Evolutionary conservation across 2,113 vertebrate genomes (phyloP).

Genomic region (Entomyzon cyanotis): DNA sequence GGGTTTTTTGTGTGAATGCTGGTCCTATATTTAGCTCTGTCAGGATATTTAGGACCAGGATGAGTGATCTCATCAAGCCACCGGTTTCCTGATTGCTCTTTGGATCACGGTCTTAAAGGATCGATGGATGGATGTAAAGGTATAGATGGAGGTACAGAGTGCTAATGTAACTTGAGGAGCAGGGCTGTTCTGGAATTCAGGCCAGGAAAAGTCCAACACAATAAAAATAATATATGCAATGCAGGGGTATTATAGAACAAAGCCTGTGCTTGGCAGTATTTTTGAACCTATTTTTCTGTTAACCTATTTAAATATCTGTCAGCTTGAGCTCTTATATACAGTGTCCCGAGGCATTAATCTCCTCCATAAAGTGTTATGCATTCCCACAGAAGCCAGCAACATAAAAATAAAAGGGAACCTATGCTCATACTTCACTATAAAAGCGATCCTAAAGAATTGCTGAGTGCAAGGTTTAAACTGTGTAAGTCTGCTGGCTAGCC

Average conservation of each 20-base stretch:
- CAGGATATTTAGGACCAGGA: not conserved
- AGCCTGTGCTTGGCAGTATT: not conserved
- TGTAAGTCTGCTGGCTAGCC: not conserved
- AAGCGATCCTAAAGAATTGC: not conserved
- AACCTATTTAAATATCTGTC: slow-evolving; percentile 5
- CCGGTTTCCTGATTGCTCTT: not conserved
- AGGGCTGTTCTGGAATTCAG: not conserved
- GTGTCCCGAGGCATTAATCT: not conserved
- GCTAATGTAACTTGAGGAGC: not conserved
- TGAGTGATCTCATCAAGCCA: not conserved
- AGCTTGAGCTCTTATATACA: not conserved
- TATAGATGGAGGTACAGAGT: not conserved
- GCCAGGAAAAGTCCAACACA: not conserved
- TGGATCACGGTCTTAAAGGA: not conserved
- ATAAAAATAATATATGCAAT: slow-evolving; percentile 24
- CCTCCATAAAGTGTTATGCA: not conserved
- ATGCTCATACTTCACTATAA: not conserved
- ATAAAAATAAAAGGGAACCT: slow-evolving; percentile 4
- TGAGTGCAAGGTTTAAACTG: not conserved
- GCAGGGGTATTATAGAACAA: not conserved
- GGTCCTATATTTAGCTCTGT: not conserved
- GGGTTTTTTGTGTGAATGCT: not conserved
- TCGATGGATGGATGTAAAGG: not conserved
- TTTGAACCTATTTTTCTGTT: slow-evolving; percentile 15
- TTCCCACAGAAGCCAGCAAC: slow-evolving; percentile 6